Percentiles rank a stretch among this genome's conserved stretches.
These are phyloP conservation scores for Jordanella pulchra DNA, from an alignment of 2,797 vertebrate species.

Conservation along the genomic window DNA sequence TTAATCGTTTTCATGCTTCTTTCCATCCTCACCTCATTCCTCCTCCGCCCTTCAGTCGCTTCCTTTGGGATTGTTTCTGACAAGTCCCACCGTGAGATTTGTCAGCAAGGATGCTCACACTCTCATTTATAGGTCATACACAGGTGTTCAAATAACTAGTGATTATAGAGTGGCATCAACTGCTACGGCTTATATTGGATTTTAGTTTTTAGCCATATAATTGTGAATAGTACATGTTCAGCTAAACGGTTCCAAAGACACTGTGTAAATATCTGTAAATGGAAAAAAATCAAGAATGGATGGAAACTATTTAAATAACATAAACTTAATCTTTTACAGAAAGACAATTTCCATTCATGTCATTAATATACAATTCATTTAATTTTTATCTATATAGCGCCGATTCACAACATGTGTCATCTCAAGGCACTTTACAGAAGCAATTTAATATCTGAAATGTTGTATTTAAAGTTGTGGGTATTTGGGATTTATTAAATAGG, in stretches of 20 bases:
- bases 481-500: background rate
- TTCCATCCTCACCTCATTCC: conserved; percentile 26
- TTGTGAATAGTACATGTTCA: background rate
- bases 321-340: conserved; percentile 29
- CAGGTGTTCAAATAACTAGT: background rate
- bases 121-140: background rate
- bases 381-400: too few relatives aligned
- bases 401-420: too few relatives aligned
- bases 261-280: conserved; percentile 4
- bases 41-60: conserved; percentile 18
- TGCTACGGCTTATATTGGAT: background rate
- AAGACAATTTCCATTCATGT: conserved; percentile 11
- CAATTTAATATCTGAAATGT: too few relatives aligned
- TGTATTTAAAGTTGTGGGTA: background rate
- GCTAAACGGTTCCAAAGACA: conserved; percentile 1
- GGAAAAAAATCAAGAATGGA: conserved; percentile 12
- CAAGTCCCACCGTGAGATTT: conserved; percentile 16
- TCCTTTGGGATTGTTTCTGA: conserved; percentile 29
- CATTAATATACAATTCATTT: too few relatives aligned
- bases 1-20: conserved; percentile 8
- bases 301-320: conserved; percentile 35
- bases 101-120: conserved; percentile 16
- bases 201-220: too few relatives aligned
- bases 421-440: too few relatives aligned
- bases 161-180: background rate